Percentiles rank a stretch among this genome's conserved stretches.
These are phyloP conservation scores for Blera fallax DNA, from an alignment of 2,888 invertebrate species.

Conservation along the genomic window DNA sequence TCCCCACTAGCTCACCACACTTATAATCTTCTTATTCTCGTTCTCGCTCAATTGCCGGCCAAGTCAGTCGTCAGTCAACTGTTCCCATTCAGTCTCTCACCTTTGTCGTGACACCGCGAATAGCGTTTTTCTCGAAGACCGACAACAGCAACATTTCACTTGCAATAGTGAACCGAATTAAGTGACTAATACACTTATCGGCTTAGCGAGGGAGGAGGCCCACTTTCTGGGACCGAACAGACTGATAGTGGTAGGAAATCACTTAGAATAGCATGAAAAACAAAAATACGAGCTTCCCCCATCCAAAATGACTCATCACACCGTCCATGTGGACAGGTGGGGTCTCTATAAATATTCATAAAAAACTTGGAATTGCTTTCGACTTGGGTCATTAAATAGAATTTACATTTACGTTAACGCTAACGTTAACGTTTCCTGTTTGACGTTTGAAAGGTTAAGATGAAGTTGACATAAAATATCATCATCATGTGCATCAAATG, in stretches of 20 bases:
- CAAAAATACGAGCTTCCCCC: background rate
- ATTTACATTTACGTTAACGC: too few relatives aligned
- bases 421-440: slow-evolving; percentile 16
- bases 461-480: background rate
- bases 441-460: slow-evolving; percentile 30
- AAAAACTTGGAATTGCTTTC: slow-evolving; percentile 2
- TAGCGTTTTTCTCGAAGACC: background rate
- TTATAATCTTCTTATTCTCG: slow-evolving; percentile 64
- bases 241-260: background rate
- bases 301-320: background rate
- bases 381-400: slow-evolving; percentile 37
- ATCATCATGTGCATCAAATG: background rate
- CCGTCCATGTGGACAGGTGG: background rate
- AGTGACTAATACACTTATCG: slow-evolving; percentile 70
- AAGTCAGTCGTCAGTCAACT: slow-evolving; percentile 60
- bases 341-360: slow-evolving; percentile 46
- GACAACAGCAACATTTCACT: slow-evolving; percentile 25
- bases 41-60: slow-evolving; percentile 67
- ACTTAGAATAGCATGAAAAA: background rate
- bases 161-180: slow-evolving; percentile 55
- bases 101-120: slow-evolving; percentile 27
- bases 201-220: slow-evolving; percentile 50
- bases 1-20: slow-evolving; percentile 20
- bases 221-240: slow-evolving; percentile 1
- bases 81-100: slow-evolving; percentile 56